A percentile compares a stretch with the other conserved stretches of the same genome.
phyloP scores from a whole-genome alignment of 2,888 invertebrate species.

The Dynastes maya region DNA sequence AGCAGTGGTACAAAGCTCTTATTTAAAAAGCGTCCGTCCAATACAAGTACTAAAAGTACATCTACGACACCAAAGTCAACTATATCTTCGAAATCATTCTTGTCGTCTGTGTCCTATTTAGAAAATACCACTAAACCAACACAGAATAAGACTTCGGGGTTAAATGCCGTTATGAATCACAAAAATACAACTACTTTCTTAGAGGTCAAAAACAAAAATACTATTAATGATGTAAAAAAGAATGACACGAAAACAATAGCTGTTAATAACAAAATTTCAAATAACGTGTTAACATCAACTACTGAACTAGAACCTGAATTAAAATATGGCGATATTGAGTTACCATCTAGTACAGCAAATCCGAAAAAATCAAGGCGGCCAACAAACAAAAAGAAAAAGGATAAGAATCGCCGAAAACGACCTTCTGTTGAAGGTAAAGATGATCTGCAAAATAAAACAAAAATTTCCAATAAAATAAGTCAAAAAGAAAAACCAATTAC shows the following conservation, averaged over 20 bases:
- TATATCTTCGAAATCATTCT: constrained; percentile 51
- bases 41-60: constrained; percentile 58
- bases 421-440: constrained; percentile 70
- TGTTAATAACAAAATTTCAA: constrained; percentile 60
- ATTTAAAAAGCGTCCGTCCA: constrained; percentile 62
- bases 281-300: neutral
- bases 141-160: neutral
- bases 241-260: too few relatives aligned
- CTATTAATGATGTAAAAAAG: too few relatives aligned
- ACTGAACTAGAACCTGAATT: constrained; percentile 61
- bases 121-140: constrained; percentile 52
- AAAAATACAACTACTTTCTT: too few relatives aligned
- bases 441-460: constrained; percentile 65
- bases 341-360: constrained; percentile 55
- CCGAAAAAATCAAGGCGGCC: constrained; percentile 62
- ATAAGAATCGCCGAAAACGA: constrained; percentile 76
- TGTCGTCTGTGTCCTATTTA: constrained; percentile 23
- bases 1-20: constrained; percentile 61
- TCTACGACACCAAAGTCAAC: constrained; percentile 59
- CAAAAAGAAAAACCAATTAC: constrained; percentile 76
- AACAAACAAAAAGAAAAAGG: constrained; percentile 75
- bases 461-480: constrained; percentile 60
- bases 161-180: neutral
- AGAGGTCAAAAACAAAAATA: neutral
- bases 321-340: constrained; percentile 66